Base-by-base conservation (phyloP, 2,113 vertebrate species). In the Thamnaconus septentrionalis region DNA sequence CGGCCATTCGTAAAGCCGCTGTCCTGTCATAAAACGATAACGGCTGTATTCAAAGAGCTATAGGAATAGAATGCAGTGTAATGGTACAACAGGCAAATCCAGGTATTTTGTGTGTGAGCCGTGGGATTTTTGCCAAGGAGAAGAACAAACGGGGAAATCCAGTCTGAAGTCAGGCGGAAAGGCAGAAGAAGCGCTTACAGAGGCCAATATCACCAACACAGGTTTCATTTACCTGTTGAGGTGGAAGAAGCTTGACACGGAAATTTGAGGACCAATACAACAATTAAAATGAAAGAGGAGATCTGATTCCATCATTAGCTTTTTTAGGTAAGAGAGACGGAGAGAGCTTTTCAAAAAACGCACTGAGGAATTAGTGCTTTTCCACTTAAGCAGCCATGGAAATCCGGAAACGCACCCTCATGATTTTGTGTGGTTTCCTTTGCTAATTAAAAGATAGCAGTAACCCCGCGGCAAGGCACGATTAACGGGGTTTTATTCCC, bases 371-470 rank as follows among this genome's bases (percentile, higher is more conserved):
- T 6, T 69, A 31, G 18, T 31, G 18, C 18, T 31, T 31, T 2
- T 56, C 61, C 41, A 50, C 49, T 56, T 9, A 54, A 59, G 56
- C 54, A 51, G 31, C 42, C 43, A 46, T 58, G 9, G 4, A 50
- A 4, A 58, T 44, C 44, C 73, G 48, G 47, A 76, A 65, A 70
- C 9, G 11, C 50, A 70, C 51, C 41, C 41, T 73, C 73, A 75
- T 80, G 61, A 76, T 79, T 68, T 47, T 59, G 52, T 65, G 57
- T 41, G 44, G 61, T 76, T 66, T 59, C 40, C 69, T 74, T 72
- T 60, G 72, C 73, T 83, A 83, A 87, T 88, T 84, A 90, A 87
- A 78, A 87, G 83, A 85, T 79, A 77, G 78, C 64, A 79, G 59
- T 59, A 74, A 77, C 62, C 67, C 18, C 59, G 83, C 65, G 77